These are phyloP conservation scores for Phengaris arion DNA, from an alignment of 2,888 invertebrate genomes.

Conservation along the genomic window DNA sequence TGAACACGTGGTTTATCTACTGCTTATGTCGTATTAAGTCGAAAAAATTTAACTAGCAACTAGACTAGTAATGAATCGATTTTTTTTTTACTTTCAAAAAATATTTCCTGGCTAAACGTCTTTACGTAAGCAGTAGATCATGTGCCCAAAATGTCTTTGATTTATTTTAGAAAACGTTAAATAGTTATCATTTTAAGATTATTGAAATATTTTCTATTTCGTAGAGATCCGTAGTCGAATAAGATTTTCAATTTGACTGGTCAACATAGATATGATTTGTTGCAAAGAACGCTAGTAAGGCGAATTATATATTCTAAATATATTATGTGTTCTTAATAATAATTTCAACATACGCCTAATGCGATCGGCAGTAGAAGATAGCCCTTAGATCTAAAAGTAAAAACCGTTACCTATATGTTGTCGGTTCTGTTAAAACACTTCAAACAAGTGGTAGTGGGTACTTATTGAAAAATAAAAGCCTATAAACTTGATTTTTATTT, in stretches of 20 bases:
- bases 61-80: too few species aligned
- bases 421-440: background rate
- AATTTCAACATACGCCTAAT: background rate
- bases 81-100: too few species aligned
- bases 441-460: background rate
- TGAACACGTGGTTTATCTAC: too few species aligned
- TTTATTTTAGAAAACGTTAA: too few species aligned
- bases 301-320: slow-evolving; percentile 16
- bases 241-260: background rate
- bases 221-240: background rate
- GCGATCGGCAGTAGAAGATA: slow-evolving; percentile 21
- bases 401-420: background rate
- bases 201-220: background rate
- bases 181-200: too few species aligned
- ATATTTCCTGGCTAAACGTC: too few species aligned
- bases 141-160: too few species aligned
- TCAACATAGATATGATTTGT: slow-evolving; percentile 16
- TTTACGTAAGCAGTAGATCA: too few species aligned
- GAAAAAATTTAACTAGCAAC: too few species aligned
- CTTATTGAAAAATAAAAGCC: background rate
- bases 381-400: background rate
- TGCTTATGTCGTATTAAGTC: too few species aligned
- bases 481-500: too few species aligned
- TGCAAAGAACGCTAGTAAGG: slow-evolving; percentile 24
- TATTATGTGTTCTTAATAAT: background rate